phyloP scores from a whole-genome alignment of 23 tunicate species.

The Trididemnum clinides region DNA sequence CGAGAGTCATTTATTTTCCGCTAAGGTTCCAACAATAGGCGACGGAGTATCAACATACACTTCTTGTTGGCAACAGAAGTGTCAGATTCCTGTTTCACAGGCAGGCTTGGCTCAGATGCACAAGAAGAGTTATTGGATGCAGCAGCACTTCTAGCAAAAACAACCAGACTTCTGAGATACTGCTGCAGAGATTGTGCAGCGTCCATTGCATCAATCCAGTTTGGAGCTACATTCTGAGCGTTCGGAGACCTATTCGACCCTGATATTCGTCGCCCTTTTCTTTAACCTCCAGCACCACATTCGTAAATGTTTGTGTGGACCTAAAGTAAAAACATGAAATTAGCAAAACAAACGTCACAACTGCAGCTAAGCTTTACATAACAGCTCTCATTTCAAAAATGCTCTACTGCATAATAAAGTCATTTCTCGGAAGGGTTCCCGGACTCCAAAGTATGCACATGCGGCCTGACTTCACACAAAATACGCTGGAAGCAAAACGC shows the following conservation, averaged over 20 bases:
- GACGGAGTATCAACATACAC: not conserved
- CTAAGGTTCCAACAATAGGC: not conserved
- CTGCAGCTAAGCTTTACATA: no score
- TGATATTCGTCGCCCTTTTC: conserved; percentile 36
- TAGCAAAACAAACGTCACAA: no score
- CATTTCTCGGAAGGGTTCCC: no score
- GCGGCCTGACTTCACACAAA: no score
- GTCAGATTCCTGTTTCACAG: not conserved
- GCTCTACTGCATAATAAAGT: no score
- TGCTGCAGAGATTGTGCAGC: conserved; percentile 28
- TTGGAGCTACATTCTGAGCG: not conserved
- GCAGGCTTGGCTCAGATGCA: not conserved
- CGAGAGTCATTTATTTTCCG: not conserved
- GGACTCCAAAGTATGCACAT: no score
- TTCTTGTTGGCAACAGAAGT: not conserved
- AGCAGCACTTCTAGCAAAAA: not conserved
- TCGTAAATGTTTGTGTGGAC: conserved; percentile 98
- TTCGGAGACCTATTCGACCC: not conserved
- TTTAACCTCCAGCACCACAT: conserved; percentile 88
- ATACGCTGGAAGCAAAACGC: no score
- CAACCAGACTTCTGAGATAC: not conserved
- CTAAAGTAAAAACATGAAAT: no score
- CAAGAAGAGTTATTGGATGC: not conserved
- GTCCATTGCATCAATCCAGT: not conserved
- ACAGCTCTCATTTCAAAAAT: no score